A percentile compares a stretch with the other conserved stretches of the same genome.
These are phyloP conservation scores for Neria commutata DNA, from an alignment of 2,888 invertebrate species.

Conservation along the genomic window DNA sequence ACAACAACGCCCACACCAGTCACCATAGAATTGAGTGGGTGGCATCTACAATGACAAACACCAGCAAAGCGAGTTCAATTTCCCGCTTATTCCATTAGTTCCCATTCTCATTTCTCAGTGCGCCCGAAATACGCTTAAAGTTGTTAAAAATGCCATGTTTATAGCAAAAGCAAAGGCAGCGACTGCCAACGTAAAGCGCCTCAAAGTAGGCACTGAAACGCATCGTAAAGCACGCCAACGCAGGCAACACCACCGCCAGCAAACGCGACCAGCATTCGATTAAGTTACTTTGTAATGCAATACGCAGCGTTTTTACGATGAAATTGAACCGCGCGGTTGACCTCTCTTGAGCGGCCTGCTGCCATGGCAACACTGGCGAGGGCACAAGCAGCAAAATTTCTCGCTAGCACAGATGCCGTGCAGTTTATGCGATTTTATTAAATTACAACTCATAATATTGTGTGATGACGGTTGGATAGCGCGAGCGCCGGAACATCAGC, in stretches of 20 bases:
- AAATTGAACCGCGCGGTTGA: not conserved
- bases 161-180: too few relatives aligned
- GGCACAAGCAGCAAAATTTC: too few relatives aligned
- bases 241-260: too few relatives aligned
- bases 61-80: not conserved
- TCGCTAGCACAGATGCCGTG: too few relatives aligned
- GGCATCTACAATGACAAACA: not conserved
- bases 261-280: not conserved
- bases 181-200: not conserved
- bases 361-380: too few relatives aligned
- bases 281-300: conserved; percentile 1
- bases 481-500: too few relatives aligned
- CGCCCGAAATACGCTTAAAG: conserved; percentile 1
- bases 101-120: not conserved
- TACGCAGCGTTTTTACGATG: not conserved
- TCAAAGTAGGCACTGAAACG: not conserved
- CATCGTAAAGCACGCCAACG: not conserved
- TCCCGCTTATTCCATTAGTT: not conserved
- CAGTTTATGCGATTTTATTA: not conserved
- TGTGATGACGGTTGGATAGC: too few relatives aligned
- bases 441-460: conserved; percentile 1
- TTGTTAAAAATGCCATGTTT: not conserved
- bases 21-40: too few relatives aligned
- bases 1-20: too few relatives aligned
- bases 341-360: too few relatives aligned